These are phyloP conservation scores for Eclectus roratus DNA, from an alignment of 2,113 vertebrate genomes.

Conservation along the genomic window DNA sequence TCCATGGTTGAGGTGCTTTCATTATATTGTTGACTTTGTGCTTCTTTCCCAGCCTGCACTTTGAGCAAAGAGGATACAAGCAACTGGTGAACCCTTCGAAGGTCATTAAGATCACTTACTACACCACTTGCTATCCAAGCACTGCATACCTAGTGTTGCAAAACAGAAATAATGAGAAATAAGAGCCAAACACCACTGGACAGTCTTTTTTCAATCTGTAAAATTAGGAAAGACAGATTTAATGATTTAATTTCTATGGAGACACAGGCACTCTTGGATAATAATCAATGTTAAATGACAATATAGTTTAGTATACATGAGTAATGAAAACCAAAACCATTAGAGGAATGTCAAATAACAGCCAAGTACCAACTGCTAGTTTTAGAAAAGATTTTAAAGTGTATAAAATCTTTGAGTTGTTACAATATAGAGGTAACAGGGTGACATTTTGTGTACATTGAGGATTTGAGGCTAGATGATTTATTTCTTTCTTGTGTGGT, in stretches of 20 bases:
- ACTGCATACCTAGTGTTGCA: conserved; percentile 86
- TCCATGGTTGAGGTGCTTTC: conserved; percentile 93
- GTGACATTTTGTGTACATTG: not conserved
- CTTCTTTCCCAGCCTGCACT: conserved; percentile 84
- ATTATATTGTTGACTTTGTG: conserved; percentile 82
- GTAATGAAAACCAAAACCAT: not conserved
- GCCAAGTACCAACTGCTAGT: not conserved
- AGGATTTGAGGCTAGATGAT: not conserved
- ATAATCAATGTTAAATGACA: not conserved
- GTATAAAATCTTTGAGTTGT: not conserved
- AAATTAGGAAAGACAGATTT: not conserved
- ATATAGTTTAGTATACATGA: not conserved
- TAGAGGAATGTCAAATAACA: not conserved
- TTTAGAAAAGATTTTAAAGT: not conserved
- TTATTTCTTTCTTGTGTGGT: not conserved
- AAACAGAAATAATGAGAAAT: conserved; percentile 33
- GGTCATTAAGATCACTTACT: conserved; percentile 87
- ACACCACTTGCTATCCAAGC: conserved; percentile 93
- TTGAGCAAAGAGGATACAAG: conserved; percentile 89
- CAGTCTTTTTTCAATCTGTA: not conserved
- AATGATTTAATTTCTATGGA: not conserved
- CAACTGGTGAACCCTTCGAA: conserved; percentile 90
- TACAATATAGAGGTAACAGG: not conserved
- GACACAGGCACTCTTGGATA: not conserved
- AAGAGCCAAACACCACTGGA: not conserved